Conservation (phyloP, 2,888 invertebrate species). For the Lycocerus yunnanus region DNA sequence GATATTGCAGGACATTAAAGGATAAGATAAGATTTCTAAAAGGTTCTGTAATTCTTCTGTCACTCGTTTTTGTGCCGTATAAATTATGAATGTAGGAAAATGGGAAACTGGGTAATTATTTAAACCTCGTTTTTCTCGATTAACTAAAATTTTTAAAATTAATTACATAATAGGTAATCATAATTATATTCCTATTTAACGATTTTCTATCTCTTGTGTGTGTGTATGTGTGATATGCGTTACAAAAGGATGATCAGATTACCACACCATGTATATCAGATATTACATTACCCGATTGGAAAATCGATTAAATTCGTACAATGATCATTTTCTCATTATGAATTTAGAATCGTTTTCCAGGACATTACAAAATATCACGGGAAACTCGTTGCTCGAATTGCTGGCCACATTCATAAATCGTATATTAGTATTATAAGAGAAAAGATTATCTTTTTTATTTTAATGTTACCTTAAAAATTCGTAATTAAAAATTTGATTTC, state of each 20-base stretch:
- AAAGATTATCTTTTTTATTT: neutral
- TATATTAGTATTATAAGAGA: neutral
- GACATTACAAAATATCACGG: neutral
- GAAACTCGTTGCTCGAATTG: neutral
- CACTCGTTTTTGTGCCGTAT: neutral
- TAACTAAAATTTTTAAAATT: neutral
- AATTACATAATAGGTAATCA: neutral
- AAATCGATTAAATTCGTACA: neutral
- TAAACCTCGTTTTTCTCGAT: neutral
- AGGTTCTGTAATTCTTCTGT: neutral
- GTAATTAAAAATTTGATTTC: conserved; percentile 31
- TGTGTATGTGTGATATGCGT: neutral
- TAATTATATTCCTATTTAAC: too few relatives aligned
- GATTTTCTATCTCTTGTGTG: neutral
- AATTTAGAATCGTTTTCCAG: neutral
- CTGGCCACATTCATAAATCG: neutral
- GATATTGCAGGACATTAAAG: neutral
- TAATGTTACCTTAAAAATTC: neutral
- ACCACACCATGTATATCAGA: neutral
- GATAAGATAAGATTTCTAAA: neutral
- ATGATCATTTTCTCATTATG: neutral
- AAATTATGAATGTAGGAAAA: neutral
- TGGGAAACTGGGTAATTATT: neutral
- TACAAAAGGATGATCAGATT: neutral
- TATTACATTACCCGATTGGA: neutral